Evolutionary conservation across 2,113 vertebrate species (phyloP), one percentile per base, ranked within the genome.

Genomic region (Mormyrus iriodes): DNA sequence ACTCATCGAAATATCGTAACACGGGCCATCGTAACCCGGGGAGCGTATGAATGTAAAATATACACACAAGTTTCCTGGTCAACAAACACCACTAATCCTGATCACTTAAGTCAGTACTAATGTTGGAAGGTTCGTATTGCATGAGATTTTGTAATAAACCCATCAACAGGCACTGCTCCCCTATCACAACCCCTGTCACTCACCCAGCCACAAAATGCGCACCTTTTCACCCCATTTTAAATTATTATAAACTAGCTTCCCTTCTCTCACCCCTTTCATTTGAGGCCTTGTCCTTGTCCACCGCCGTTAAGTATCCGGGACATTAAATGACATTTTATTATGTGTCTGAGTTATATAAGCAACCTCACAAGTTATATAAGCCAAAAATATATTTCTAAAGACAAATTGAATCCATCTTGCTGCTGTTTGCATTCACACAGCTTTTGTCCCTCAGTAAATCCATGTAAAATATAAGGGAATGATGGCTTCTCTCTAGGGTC

Each of bases 261-360:
- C 27, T 9, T 3, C 21, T 46, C 9, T 13, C 19, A 9, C 5
- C 51, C 21, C 17, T 6, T 44, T 44, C 44, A 76, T 88, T 42
- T 27, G 58, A 88, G 13, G 21, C 61, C 21, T 61, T 15, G 42
- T 76, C 42, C n/a, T 46, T 82, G 44, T 69, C 44, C 52, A 51
- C 82, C 13, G 49, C 79, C 88, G 88, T 90, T 84, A 73, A 83
- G 85, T 88, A 76, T 91, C 84, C 69, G 58, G 73, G 58, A 82
- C 89, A 51, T 10, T 19, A 85, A 52, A 24, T 51, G 35, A 19
- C 76, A 17, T 79, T 49, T 87, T 87, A 84, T 39, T 88, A 89
- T 61, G 9, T 88, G 44, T 88, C 35, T 87, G 6, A 65, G 88
- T 91, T 91, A 90, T 55, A 89, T 91, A 90, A 91, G 86, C 86